Conservation (phyloP, 2,113 vertebrate genomes). For the Cephalophus harveyi region DNA sequence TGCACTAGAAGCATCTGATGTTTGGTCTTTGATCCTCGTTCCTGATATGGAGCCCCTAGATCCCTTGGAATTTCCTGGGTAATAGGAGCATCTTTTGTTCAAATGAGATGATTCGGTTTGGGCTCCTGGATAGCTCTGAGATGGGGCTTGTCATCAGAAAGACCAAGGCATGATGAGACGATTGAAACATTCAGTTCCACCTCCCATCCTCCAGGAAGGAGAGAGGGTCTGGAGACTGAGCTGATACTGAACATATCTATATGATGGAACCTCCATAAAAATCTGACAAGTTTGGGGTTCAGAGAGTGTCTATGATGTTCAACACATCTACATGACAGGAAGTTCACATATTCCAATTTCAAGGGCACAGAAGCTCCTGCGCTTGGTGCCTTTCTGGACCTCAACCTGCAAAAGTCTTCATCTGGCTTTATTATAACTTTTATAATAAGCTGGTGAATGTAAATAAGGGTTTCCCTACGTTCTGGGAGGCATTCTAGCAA, state of each 20-base stretch:
- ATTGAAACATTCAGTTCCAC: background rate
- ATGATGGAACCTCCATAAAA: background rate
- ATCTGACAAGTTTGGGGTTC: background rate
- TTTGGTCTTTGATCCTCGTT: background rate
- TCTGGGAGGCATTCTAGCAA: background rate
- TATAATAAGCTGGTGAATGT: background rate
- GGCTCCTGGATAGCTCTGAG: background rate
- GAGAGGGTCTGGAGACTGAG: background rate
- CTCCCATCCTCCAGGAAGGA: background rate
- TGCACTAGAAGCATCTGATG: background rate
- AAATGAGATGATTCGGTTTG: background rate
- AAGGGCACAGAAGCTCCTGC: background rate
- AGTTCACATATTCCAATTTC: background rate
- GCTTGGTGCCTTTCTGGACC: background rate
- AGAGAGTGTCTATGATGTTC: background rate
- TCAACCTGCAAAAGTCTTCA: background rate
- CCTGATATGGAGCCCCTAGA: background rate
- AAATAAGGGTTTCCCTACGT: background rate
- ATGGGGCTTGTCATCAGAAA: background rate
- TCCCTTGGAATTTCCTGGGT: background rate
- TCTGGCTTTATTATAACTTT: background rate
- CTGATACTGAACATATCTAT: background rate
- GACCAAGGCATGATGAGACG: background rate
- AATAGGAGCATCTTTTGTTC: background rate
- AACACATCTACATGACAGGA: background rate